Conservation (phyloP, 2,113 vertebrate genomes). For the Rhea americana region DNA sequence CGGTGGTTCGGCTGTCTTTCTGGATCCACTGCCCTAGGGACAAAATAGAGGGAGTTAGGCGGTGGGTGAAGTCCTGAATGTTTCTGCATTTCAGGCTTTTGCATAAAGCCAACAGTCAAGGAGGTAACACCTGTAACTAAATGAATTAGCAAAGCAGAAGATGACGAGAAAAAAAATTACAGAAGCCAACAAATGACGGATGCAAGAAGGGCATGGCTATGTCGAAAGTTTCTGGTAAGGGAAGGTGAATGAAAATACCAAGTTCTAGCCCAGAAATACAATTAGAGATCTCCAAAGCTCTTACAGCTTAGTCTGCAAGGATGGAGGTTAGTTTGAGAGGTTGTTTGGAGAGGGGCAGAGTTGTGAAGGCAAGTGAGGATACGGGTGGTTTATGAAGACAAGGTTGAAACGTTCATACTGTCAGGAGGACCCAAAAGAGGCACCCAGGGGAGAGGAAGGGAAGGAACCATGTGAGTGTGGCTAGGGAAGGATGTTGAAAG, state of each 20-base stretch:
- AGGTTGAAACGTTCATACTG: not conserved
- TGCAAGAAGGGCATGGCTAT: not conserved
- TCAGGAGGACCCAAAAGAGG: not conserved
- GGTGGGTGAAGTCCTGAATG: not conserved
- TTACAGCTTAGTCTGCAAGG: not conserved
- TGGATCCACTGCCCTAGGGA: not conserved
- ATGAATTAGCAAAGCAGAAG: not conserved
- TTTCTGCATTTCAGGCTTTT: not conserved
- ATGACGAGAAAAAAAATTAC: not conserved
- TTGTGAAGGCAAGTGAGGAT: fast-evolving
- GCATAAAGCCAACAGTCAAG: not conserved
- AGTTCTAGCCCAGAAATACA: not conserved
- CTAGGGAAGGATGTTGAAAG: not conserved
- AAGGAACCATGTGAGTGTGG: not conserved
- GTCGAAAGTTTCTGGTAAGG: not conserved
- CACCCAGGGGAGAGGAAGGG: not conserved
- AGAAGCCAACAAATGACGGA: too few relatives aligned
- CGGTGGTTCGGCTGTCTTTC: not conserved
- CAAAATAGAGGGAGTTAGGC: not conserved
- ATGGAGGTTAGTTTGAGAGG: not conserved
- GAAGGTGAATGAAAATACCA: not conserved
- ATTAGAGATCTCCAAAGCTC: not conserved
- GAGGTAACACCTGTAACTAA: not conserved
- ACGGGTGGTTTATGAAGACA: not conserved
- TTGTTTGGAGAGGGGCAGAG: not conserved